Conservation (phyloP, 2,797 vertebrate genomes). For the Acanthis flammea region DNA sequence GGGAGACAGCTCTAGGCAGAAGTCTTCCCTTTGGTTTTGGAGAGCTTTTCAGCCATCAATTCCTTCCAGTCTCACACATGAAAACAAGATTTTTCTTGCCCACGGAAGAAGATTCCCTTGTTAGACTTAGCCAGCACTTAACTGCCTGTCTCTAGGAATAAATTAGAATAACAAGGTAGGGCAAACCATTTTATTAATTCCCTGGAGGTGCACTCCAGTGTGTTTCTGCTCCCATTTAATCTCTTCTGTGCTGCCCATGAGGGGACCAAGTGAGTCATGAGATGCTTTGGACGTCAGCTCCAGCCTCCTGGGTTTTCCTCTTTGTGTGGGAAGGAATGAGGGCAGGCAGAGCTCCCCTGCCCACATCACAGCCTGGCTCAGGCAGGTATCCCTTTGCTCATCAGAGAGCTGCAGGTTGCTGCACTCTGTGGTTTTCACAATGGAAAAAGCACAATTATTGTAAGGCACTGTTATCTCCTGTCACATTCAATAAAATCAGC, state of each 20-base stretch:
- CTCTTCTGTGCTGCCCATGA: neutral
- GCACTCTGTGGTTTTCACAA: neutral
- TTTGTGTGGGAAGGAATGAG: neutral
- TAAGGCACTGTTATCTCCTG: slow-evolving; percentile 3
- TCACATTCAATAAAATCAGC: slow-evolving; percentile 1
- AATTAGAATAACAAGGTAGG: neutral
- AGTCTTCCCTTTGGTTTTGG: neutral
- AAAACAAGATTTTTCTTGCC: neutral
- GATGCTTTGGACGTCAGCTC: neutral
- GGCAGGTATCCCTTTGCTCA: neutral
- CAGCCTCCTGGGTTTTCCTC: neutral
- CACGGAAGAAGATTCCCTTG: neutral
- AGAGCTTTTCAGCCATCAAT: neutral
- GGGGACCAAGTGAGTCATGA: neutral
- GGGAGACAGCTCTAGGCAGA: neutral
- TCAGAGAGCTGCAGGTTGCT: neutral
- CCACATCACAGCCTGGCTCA: neutral
- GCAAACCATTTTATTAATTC: neutral
- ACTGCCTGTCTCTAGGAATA: neutral
- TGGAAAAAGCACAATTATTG: neutral
- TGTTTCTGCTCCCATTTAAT: neutral
- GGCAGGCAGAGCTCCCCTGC: neutral
- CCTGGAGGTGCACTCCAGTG: neutral
- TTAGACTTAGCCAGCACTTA: neutral
- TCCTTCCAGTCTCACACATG: neutral